Base-by-base conservation (phyloP, 2,888 invertebrate species). In the Lysandra coridon region DNA sequence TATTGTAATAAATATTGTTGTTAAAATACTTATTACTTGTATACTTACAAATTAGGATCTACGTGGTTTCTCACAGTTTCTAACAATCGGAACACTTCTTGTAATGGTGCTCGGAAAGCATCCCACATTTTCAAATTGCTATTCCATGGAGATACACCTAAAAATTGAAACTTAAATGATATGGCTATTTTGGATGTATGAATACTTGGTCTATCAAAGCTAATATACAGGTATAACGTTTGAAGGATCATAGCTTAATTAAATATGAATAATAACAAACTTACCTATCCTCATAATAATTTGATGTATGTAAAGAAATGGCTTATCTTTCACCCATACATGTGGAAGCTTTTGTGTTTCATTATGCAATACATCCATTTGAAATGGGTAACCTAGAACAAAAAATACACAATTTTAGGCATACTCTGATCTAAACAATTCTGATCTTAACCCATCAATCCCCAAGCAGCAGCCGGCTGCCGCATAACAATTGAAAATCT, bases 91-190 rank as follows among this genome's bases (percentile, higher is more conserved):
- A 99, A 99, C 37, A 97, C 97, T 94, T 98, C 98, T 86, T 97
- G 97, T 0, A 99, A 93, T 2, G 99, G 99, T 6, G 97, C 98
- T 85, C 98, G 95, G 90, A 98, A 98, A 74, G 98, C 98, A 95
- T 99, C 99, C 88, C 97, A 97, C 85, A 98, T 95, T 83, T 96
- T 96, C 83, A 99, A 93, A 84, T 97, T 97, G 82, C 96, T 95
- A 80, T 96, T 96, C 99, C 99, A 99, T 80, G 99, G 99, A 81
- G 97, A 95, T 12, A 99, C 98, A 80, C 98, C 97, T 88, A 95
- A 87, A 90, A 80, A 81, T 10, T 78, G 12, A 6, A 73, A 30
- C 12, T 1, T 14, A 14, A 44, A 44, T 49, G 1, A 60, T 33
- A 49, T 49, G 10, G 49, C 49, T 49, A 44, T 49, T 49, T 49